Percentiles rank a stretch among this genome's conserved stretches.
phyloP scores from a whole-genome alignment of 2,888 invertebrate genomes.

The Noctua comes region DNA sequence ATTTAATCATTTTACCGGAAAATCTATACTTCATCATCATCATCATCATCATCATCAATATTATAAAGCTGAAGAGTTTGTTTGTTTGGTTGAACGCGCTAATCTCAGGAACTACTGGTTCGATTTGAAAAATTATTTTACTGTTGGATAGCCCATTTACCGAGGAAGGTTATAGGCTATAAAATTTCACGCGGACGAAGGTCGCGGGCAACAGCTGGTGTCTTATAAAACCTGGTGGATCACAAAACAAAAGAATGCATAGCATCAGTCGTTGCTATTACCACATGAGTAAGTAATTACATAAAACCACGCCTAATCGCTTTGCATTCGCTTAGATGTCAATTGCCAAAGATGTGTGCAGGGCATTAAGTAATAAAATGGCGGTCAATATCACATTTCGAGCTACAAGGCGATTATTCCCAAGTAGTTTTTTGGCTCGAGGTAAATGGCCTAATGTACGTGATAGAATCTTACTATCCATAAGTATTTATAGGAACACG shows the following conservation, averaged over 20 bases:
- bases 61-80: too few relatives aligned
- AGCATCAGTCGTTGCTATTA: neutral
- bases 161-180: too few relatives aligned
- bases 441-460: slow-evolving; percentile 59
- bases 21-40: too few relatives aligned
- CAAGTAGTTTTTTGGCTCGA: slow-evolving; percentile 61
- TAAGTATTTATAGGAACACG: slow-evolving; percentile 41
- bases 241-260: neutral
- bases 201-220: neutral
- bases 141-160: too few relatives aligned
- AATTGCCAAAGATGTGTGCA: slow-evolving; percentile 23
- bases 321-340: neutral
- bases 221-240: neutral
- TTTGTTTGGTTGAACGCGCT: too few relatives aligned
- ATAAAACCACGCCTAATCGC: neutral
- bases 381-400: slow-evolving; percentile 48
- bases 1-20: too few relatives aligned
- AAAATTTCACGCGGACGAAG: too few relatives aligned
- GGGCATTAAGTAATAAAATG: slow-evolving; percentile 21
- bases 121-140: too few relatives aligned
- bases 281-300: too few relatives aligned
- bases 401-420: slow-evolving; percentile 54
- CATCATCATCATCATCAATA: too few relatives aligned
- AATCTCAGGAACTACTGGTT: too few relatives aligned
- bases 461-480: slow-evolving; percentile 56